Conservation (phyloP, 2,113 vertebrate species). For the Myotis brandtii region DNA sequence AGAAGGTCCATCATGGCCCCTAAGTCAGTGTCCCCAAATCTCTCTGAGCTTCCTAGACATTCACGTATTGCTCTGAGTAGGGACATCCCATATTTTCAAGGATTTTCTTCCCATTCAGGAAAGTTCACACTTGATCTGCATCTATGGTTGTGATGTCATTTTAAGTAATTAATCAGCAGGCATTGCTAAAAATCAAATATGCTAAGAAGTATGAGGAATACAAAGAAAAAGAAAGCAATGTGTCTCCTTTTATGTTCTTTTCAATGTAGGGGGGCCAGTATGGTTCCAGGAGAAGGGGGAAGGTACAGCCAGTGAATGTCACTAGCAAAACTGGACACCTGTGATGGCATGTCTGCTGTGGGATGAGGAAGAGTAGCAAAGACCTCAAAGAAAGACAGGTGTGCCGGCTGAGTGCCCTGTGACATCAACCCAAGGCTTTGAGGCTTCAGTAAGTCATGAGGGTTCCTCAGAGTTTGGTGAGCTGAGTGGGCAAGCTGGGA, state of each 20-base stretch:
- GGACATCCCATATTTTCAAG: neutral
- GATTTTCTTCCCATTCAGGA: neutral
- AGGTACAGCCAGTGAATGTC: neutral
- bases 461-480: rapidly evolving
- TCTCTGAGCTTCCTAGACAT: neutral
- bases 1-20: neutral
- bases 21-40: rapidly evolving
- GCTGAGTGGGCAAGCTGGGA: too few relatives aligned
- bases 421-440: neutral
- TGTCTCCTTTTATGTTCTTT: neutral
- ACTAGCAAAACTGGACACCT: rapidly evolving
- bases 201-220: neutral
- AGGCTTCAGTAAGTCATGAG: too few relatives aligned
- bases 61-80: neutral
- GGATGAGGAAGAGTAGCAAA: neutral
- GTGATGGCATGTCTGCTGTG: too few relatives aligned
- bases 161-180: neutral
- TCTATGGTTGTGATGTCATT: rapidly evolving
- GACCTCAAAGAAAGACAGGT: rapidly evolving
- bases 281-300: neutral
- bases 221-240: too few relatives aligned
- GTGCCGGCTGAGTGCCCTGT: rapidly evolving
- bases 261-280: rapidly evolving
- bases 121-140: rapidly evolving
- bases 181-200: neutral